A percentile compares a stretch with the other conserved stretches of the same genome.
Evolutionary conservation across 2,113 vertebrate genomes (phyloP).

Genomic region (Thermophis baileyi): DNA sequence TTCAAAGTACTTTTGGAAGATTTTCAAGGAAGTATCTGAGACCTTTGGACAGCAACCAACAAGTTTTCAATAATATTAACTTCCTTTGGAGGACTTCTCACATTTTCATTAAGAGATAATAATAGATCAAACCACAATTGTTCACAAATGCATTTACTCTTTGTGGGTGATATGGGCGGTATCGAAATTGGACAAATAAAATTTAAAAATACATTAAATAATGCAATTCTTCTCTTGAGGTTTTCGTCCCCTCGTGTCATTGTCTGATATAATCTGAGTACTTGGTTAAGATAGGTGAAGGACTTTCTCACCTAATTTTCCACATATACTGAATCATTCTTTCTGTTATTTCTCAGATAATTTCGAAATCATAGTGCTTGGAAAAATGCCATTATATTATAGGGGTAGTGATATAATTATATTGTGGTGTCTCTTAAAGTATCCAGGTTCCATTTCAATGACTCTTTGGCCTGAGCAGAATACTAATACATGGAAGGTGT

Average conservation of each 20-base stretch:
- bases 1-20: not conserved
- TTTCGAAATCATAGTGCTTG: conserved; percentile 2
- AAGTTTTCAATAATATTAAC: not conserved
- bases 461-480: not conserved
- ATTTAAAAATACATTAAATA: not conserved
- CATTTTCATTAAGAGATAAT: not conserved
- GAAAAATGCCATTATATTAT: not conserved
- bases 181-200: not conserved
- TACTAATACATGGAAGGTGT: not conserved
- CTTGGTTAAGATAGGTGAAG: not conserved
- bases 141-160: not conserved
- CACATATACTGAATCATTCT: not conserved
- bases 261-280: not conserved
- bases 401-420: not conserved
- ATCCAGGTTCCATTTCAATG: not conserved
- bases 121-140: not conserved
- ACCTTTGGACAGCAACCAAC: not conserved
- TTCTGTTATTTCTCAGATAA: conserved; percentile 20
- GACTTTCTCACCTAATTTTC: not conserved
- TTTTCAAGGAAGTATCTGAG: not conserved
- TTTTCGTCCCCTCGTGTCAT: not conserved
- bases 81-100: not conserved
- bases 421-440: not conserved
- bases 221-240: not conserved
- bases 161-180: not conserved